Percentiles rank a stretch among this genome's conserved stretches.
These are phyloP conservation scores for Channa argus DNA, from an alignment of 2,113 vertebrate genomes.

Conservation along the genomic window DNA sequence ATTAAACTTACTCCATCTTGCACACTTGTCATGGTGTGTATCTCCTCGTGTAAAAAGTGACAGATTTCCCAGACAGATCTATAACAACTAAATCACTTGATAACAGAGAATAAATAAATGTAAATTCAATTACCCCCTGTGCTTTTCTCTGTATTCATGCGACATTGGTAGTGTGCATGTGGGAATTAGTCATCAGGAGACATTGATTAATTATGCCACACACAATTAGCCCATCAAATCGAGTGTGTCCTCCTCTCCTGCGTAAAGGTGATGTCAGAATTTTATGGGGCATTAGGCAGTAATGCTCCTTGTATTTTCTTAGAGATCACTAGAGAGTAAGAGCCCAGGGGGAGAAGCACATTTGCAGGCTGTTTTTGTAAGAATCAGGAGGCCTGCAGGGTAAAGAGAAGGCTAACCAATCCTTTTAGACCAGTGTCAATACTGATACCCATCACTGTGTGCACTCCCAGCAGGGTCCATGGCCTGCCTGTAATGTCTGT, in stretches of 20 bases:
- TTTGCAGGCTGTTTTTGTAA: conserved; percentile 62
- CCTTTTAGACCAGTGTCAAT: conserved; percentile 78
- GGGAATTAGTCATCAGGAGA: conserved; percentile 79
- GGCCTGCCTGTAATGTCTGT: conserved; percentile 62
- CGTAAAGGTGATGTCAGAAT: conserved; percentile 84
- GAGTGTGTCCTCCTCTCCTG: conserved; percentile 83
- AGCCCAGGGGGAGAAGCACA: conserved; percentile 39
- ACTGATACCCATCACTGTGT: conserved; percentile 78
- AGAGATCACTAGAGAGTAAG: conserved; percentile 58
- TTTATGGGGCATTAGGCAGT: conserved; percentile 80
- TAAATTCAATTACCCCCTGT: conserved; percentile 72
- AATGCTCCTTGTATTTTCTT: conserved; percentile 72
- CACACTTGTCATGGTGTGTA: conserved; percentile 6
- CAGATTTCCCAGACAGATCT: conserved; percentile 31
- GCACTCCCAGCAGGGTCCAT: conserved; percentile 63
- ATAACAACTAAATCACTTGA: conserved; percentile 62
- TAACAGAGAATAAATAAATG: conserved; percentile 72
- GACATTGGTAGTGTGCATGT: conserved; percentile 60
- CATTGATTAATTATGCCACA: conserved; percentile 86
- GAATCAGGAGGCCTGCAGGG: conserved; percentile 61
- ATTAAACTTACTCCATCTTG: conserved; percentile 17
- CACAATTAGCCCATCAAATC: conserved; percentile 84
- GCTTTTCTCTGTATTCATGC: conserved; percentile 62
- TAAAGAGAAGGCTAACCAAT: conserved; percentile 71
- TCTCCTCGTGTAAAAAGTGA: conserved; percentile 27